Evolutionary conservation across 1,140 invertebrate species (phyloP).

Genomic region (Drosophila seguyi): DNA sequence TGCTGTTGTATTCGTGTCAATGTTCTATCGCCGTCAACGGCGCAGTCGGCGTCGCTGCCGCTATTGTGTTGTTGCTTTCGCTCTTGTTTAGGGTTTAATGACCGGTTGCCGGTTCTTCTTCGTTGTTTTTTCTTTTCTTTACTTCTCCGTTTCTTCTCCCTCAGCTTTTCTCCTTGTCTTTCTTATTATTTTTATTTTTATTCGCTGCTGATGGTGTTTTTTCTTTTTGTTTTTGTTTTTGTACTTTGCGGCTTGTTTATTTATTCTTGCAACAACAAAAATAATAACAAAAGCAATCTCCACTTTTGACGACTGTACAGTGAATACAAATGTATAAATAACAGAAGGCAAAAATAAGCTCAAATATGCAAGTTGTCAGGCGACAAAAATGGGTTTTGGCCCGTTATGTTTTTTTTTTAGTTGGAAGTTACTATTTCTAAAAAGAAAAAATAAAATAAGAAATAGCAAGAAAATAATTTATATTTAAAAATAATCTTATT

Average conservation of each 20-base stretch:
- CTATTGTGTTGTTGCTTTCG: conserved; percentile 79
- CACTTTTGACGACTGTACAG: conserved; percentile 40
- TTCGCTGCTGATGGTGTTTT: conserved; percentile 46
- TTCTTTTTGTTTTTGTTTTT: conserved; percentile 31
- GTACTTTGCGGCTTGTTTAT: conserved; percentile 69
- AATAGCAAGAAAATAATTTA: neutral
- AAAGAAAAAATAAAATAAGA: neutral
- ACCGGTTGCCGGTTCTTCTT: conserved; percentile 78
- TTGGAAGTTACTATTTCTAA: neutral
- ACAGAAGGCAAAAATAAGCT: conserved; percentile 19
- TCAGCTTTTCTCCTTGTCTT: conserved; percentile 22
- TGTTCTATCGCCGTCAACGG: conserved; percentile 54
- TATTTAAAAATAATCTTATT: no score
- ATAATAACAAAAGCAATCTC: conserved; percentile 23
- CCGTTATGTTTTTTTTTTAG: neutral
- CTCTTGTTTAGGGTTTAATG: conserved; percentile 85
- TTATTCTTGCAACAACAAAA: conserved; percentile 61
- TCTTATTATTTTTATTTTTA: conserved; percentile 51
- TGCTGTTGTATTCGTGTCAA: conserved; percentile 79
- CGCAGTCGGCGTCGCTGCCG: conserved; percentile 48
- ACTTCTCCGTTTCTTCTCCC: conserved; percentile 4
- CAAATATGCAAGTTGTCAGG: conserved; percentile 14
- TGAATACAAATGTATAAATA: conserved; percentile 40
- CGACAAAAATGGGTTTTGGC: conserved; percentile 3
- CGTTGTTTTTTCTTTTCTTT: conserved; percentile 55